Evolutionary conservation across 2,797 vertebrate genomes (phyloP).

Genomic region (Gobionotothen gibberifrons): DNA sequence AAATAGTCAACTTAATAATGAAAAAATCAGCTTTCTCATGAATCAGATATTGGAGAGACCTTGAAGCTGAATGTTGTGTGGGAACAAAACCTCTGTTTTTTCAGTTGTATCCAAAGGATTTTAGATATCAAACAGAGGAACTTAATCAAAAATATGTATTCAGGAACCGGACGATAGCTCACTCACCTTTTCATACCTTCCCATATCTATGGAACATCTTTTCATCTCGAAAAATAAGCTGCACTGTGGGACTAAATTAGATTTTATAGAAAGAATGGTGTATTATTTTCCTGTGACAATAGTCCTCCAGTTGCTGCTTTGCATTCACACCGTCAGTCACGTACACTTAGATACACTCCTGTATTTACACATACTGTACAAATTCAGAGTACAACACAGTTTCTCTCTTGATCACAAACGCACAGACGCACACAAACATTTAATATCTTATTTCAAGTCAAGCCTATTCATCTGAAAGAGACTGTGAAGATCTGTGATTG

Average conservation of each 20-base stretch:
- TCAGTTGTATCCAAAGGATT: conserved; percentile 29
- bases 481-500: conserved; percentile 36
- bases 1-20: conserved; percentile 45
- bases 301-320: conserved; percentile 41
- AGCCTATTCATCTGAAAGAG: conserved; percentile 38
- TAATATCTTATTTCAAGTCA: conserved; percentile 27
- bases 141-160: conserved; percentile 74
- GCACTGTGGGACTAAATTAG: conserved; percentile 58
- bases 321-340: conserved; percentile 26
- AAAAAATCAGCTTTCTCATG: conserved; percentile 49
- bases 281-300: conserved; percentile 52
- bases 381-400: conserved; percentile 23
- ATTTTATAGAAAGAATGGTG: conserved; percentile 62
- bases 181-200: conserved; percentile 61
- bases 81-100: conserved; percentile 27
- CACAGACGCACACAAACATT: conserved; percentile 9
- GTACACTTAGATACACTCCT: conserved; percentile 17
- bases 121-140: conserved; percentile 66
- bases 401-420: conserved; percentile 12
- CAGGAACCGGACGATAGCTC: conserved; percentile 65
- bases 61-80: conserved; percentile 22
- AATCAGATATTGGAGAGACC: conserved; percentile 38
- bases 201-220: conserved; percentile 64
- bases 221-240: conserved; percentile 49
- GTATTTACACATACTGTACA: conserved; percentile 24